Percentiles rank a stretch among this genome's conserved stretches.
Conservation (phyloP, 2,888 invertebrate genomes). For the Drosophila multiciliata region DNA sequence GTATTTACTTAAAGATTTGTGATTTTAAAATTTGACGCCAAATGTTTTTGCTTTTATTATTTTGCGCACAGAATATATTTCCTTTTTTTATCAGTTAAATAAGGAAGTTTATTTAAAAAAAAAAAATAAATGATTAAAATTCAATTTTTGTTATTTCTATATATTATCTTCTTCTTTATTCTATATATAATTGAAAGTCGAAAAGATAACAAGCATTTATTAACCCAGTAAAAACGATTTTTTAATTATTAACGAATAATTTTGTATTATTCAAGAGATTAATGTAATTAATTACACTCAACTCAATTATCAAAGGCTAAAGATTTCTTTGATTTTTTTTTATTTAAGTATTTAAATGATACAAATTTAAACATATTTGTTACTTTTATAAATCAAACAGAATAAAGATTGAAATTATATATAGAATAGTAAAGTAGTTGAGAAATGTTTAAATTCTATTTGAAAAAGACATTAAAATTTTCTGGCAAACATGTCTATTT, state of each 20-base stretch:
- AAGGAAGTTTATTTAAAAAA: not conserved
- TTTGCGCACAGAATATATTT: not conserved
- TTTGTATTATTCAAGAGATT: not conserved
- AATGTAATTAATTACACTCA: too few relatives aligned
- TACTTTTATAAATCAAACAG: not conserved
- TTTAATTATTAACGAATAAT: not conserved
- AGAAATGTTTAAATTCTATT: too few relatives aligned
- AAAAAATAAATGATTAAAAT: not conserved
- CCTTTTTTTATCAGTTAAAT: rapidly evolving
- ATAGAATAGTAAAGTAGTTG: too few relatives aligned
- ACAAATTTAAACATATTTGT: not conserved
- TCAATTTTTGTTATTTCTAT: not conserved
- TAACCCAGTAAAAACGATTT: not conserved
- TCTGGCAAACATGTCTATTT: not conserved
- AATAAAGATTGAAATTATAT: not conserved
- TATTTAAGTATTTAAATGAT: not conserved
- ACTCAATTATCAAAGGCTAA: not conserved
- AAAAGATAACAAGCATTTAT: not conserved
- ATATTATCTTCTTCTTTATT: not conserved
- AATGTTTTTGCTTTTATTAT: not conserved
- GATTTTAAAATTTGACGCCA: not conserved
- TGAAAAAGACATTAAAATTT: not conserved
- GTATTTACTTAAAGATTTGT: not conserved
- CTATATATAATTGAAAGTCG: not conserved
- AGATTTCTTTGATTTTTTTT: not conserved